phyloP scores from a whole-genome alignment of 2,113 vertebrate genomes.

The Bubo scandiacus region DNA sequence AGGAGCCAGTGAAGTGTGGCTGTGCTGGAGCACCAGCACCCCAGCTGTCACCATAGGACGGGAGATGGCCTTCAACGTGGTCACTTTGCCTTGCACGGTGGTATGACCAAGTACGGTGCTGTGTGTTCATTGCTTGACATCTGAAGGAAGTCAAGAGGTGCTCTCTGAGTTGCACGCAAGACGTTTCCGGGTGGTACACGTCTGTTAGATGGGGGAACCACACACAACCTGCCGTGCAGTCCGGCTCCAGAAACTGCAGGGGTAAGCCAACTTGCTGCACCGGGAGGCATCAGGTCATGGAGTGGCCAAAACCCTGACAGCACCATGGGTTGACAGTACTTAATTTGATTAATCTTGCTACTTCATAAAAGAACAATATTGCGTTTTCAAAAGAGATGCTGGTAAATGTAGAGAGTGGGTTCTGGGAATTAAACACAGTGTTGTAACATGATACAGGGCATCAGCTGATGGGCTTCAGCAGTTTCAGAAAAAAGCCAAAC shows the following conservation, averaged over 20 bases:
- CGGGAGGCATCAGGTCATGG: neutral
- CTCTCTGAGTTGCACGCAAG: neutral
- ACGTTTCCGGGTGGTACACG: accelerated
- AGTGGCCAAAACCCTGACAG: neutral
- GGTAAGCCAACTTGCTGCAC: neutral
- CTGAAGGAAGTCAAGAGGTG: neutral
- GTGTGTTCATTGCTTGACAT: accelerated
- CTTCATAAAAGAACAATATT: neutral
- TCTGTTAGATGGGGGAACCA: neutral
- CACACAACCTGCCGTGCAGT: neutral
- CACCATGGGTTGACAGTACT: neutral
- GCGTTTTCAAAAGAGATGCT: neutral
- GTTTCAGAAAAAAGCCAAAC: neutral
- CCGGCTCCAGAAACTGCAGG: neutral
- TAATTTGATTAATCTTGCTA: neutral
- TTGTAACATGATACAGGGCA: neutral
- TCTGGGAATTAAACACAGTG: neutral
- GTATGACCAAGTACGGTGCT: accelerated
- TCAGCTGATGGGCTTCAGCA: neutral
- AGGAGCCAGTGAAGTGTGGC: neutral
- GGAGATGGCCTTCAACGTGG: accelerated
- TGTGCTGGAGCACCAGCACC: neutral
- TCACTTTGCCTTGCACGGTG: neutral
- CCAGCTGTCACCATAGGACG: accelerated
- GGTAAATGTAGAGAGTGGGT: neutral